phyloP scores from a whole-genome alignment of 2,797 vertebrate species.

The Tinamus major region DNA sequence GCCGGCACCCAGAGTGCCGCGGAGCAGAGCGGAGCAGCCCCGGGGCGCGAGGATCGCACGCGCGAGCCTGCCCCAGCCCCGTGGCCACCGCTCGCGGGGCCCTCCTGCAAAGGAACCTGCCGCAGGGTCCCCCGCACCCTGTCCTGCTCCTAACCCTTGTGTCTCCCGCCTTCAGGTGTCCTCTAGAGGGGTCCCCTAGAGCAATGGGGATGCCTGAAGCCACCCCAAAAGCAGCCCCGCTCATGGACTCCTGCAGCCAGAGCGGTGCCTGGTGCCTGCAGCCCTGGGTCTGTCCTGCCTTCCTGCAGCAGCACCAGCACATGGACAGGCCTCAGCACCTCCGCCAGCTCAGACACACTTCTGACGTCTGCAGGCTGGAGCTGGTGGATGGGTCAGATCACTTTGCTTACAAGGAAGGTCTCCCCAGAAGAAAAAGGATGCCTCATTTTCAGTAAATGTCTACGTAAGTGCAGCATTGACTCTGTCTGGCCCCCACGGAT shows the following conservation, averaged over 20 bases:
- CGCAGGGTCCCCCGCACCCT: background rate
- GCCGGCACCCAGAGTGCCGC: background rate
- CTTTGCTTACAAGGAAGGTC: background rate
- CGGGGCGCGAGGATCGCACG: too few relatives aligned
- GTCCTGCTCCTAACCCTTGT: background rate
- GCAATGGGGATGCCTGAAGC: accelerated
- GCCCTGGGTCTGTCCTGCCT: background rate
- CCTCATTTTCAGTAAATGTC: background rate
- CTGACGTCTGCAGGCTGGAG: background rate
- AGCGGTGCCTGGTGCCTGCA: background rate
- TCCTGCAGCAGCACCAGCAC: background rate
- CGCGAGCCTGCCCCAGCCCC: too few relatives aligned
- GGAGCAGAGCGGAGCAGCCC: background rate
- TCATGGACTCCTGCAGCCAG: background rate
- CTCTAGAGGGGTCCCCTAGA: too few relatives aligned
- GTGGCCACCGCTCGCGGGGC: too few relatives aligned
- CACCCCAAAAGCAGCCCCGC: background rate
- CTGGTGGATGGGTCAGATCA: background rate
- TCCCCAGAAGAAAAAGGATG: background rate
- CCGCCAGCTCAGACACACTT: background rate
- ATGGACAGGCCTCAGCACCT: background rate
- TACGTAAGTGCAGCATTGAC: background rate
- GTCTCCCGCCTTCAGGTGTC: accelerated
- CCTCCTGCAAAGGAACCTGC: too few relatives aligned
- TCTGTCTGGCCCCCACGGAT: background rate